phyloP scores from a whole-genome alignment of 1,140 invertebrate genomes.

The Rhyacophila brunnea region DNA sequence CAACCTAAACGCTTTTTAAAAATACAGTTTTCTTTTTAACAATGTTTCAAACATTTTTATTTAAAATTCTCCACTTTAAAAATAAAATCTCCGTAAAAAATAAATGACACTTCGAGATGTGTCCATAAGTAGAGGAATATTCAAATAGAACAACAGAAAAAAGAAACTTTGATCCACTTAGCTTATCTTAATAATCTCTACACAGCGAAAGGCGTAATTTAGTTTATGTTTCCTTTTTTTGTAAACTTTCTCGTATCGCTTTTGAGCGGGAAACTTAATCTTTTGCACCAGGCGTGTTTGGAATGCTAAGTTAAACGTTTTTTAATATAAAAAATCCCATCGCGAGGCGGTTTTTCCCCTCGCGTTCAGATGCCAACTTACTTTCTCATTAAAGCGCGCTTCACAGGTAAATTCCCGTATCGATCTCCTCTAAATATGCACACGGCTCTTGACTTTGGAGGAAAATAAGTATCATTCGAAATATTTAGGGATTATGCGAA shows the following conservation, averaged over 20 bases:
- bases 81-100: too few relatives aligned
- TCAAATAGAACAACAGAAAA: slow-evolving; percentile 5
- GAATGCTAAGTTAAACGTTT: slow-evolving; percentile 24
- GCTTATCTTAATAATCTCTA: slow-evolving; percentile 23
- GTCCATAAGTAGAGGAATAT: too few relatives aligned
- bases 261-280: slow-evolving; percentile 20
- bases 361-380: slow-evolving; percentile 2
- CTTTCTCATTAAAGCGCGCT: slow-evolving; percentile 28
- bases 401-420: slow-evolving; percentile 22
- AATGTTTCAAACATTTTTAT: too few relatives aligned
- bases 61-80: too few relatives aligned
- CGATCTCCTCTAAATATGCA: slow-evolving; percentile 23
- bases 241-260: slow-evolving; percentile 15
- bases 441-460: background rate
- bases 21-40: too few relatives aligned
- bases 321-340: slow-evolving; percentile 23
- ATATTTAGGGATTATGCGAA: too few relatives aligned
- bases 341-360: background rate
- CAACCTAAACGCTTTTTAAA: too few relatives aligned
- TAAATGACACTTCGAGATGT: too few relatives aligned
- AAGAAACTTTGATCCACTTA: slow-evolving; percentile 17
- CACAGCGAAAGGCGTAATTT: slow-evolving; percentile 19
- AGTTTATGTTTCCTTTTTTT: slow-evolving; percentile 10
- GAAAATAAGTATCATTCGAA: too few relatives aligned
- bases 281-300: slow-evolving; percentile 18